phyloP scores from a whole-genome alignment of 2,888 invertebrate species.

The Ophioninae sp. region DNA sequence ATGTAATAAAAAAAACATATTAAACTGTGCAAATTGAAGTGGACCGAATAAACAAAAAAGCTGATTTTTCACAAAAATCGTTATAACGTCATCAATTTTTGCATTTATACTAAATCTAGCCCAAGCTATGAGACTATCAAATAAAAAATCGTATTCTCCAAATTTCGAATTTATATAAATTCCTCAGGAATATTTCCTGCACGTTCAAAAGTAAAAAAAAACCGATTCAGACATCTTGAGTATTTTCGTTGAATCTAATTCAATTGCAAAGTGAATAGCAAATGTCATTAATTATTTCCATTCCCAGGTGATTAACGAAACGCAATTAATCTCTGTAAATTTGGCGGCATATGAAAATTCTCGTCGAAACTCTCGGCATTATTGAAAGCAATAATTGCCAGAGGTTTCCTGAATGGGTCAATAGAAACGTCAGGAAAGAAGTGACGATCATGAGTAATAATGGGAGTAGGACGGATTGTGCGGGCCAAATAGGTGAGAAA shows the following conservation, averaged over 20 bases:
- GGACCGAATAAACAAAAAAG: not conserved
- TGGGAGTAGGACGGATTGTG: constrained; percentile 24
- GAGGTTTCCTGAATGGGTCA: not conserved
- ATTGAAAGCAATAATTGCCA: not conserved
- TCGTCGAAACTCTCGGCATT: not conserved
- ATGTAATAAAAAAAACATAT: not conserved
- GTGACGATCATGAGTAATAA: constrained; percentile 18
- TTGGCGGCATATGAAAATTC: not conserved
- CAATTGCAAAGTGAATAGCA: not conserved
- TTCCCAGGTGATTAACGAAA: not conserved
- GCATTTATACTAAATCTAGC: not conserved
- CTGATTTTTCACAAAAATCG: not conserved
- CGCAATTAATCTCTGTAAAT: not conserved
- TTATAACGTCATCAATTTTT: not conserved
- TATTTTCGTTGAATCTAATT: not conserved
- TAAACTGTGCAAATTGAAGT: not conserved
- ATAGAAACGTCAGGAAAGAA: not conserved
- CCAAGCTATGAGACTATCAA: not conserved
- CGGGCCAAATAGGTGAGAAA: constrained; percentile 33
- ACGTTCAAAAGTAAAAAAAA: not conserved
- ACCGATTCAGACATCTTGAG: no score
- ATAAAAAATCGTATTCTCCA: not conserved
- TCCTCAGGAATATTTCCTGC: not conserved
- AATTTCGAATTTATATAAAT: not conserved
- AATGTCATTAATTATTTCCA: not conserved